phyloP scores from a whole-genome alignment of 2,888 invertebrate genomes.

The Chrysolina oricalcia region DNA sequence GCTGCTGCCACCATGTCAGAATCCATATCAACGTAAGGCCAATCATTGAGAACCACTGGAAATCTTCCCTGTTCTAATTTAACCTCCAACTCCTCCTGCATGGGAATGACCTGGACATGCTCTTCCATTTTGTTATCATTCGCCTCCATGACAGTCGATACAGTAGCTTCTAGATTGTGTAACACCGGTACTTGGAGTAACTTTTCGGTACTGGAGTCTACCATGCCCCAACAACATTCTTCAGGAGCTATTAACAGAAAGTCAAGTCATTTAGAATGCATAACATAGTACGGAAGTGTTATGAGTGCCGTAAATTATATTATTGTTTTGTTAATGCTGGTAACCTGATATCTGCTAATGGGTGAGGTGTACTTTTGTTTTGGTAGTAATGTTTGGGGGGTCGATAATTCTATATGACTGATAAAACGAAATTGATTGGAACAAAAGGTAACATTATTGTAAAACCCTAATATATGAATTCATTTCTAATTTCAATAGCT shows the following conservation, averaged over 20 bases:
- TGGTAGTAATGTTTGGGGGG: slow-evolving; percentile 37
- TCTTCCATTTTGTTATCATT: slow-evolving; percentile 45
- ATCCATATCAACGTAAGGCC: slow-evolving; percentile 72
- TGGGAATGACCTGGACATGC: slow-evolving; percentile 71
- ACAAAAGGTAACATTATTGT: neutral
- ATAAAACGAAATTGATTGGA: neutral
- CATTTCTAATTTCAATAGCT: too few relatives aligned
- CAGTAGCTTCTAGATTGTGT: slow-evolving; percentile 66
- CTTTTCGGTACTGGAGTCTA: slow-evolving; percentile 73
- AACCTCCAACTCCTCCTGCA: slow-evolving; percentile 77
- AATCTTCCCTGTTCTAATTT: slow-evolving; percentile 73
- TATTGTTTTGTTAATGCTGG: slow-evolving; percentile 31
- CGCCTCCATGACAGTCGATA: slow-evolving; percentile 23
- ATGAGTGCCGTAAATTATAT: slow-evolving; percentile 35
- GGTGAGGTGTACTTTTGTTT: slow-evolving; percentile 34
- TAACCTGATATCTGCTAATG: slow-evolving; percentile 36
- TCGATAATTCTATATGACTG: slow-evolving; percentile 8
- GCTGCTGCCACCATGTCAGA: slow-evolving; percentile 74
- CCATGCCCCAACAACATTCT: slow-evolving; percentile 72
- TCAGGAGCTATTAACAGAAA: slow-evolving; percentile 60
- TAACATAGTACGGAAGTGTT: slow-evolving; percentile 45
- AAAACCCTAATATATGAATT: too few relatives aligned
- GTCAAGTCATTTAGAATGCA: slow-evolving; percentile 52
- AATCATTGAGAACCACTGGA: slow-evolving; percentile 71
- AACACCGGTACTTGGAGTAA: slow-evolving; percentile 70